Evolutionary conservation across 2,113 vertebrate species (phyloP).

Genomic region (Ploceus nigricollis): DNA sequence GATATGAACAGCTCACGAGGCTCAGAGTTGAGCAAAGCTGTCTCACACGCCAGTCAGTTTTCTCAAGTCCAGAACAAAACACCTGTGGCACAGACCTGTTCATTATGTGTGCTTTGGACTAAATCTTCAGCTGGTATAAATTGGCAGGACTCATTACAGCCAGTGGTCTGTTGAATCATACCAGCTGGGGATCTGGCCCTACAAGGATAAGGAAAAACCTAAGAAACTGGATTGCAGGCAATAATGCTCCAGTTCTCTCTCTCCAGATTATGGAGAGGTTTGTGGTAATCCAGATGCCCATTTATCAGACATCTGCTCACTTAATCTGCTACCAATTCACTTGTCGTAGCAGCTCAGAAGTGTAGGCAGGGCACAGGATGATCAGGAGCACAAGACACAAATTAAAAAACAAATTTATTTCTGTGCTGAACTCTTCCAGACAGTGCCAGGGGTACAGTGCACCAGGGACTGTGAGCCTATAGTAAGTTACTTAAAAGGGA

Average conservation of each 20-base stretch:
- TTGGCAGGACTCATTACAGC: background rate
- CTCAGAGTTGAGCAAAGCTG: background rate
- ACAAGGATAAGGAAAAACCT: background rate
- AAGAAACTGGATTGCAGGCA: slow-evolving; percentile 5
- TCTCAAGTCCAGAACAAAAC: background rate
- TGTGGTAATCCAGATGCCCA: slow-evolving; percentile 15
- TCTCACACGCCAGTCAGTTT: background rate
- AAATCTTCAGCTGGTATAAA: background rate
- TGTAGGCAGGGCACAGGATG: background rate
- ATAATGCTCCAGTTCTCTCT: background rate
- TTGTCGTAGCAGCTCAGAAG: background rate
- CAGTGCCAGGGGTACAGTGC: background rate
- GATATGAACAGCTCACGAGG: background rate
- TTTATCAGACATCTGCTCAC: background rate
- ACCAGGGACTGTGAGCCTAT: background rate
- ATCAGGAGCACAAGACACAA: background rate
- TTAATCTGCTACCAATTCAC: slow-evolving; percentile 24
- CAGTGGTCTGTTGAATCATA: background rate
- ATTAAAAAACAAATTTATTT: background rate
- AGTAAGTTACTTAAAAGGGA: background rate
- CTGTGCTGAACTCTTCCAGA: background rate
- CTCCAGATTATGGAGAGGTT: background rate
- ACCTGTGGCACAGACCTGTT: background rate
- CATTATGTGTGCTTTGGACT: background rate
- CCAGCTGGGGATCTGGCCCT: background rate